These are phyloP conservation scores for Sphaerophoria rueppellii DNA, from an alignment of 2,888 invertebrate genomes.

Conservation along the genomic window DNA sequence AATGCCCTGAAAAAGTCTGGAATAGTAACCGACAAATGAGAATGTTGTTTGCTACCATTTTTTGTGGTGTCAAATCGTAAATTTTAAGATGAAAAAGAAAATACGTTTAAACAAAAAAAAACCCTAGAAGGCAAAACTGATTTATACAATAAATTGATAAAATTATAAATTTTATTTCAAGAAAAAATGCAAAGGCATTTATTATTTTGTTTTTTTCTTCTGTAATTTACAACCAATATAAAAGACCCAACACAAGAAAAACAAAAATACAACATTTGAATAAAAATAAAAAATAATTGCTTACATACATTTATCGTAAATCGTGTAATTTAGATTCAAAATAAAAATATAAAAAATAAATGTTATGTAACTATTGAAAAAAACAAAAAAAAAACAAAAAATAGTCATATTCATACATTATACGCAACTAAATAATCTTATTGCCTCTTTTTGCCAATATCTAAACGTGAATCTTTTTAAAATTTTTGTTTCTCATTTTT, in stretches of 20 bases:
- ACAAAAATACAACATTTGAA: constrained; percentile 37
- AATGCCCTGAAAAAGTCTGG: constrained; percentile 45
- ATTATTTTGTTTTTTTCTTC: constrained; percentile 9
- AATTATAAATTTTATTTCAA: constrained; percentile 1
- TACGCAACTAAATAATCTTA: constrained; percentile 71
- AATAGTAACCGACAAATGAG: constrained; percentile 52
- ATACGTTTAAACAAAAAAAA: constrained; percentile 36
- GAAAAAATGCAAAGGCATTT: constrained; percentile 4
- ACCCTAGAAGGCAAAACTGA: constrained; percentile 49
- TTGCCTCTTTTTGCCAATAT: constrained; percentile 73
- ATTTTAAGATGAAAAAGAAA: constrained; percentile 28
- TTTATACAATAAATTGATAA: constrained; percentile 47
- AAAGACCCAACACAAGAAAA: constrained; percentile 41
- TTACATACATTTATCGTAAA: constrained; percentile 68
- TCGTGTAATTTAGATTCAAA: constrained; percentile 65
- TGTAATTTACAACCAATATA: constrained; percentile 14
- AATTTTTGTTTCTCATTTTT: constrained; percentile 49
- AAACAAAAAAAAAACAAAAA: background rate
- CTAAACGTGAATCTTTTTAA: constrained; percentile 56
- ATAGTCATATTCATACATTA: constrained; percentile 70
- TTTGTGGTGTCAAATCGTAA: constrained; percentile 60
- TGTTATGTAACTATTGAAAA: constrained; percentile 58
- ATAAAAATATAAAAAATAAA: constrained; percentile 47
- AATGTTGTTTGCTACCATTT: constrained; percentile 53
- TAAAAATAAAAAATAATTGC: constrained; percentile 37